Evolutionary conservation across 2,888 invertebrate species (phyloP).

Genomic region (Clistopyga incitator): DNA sequence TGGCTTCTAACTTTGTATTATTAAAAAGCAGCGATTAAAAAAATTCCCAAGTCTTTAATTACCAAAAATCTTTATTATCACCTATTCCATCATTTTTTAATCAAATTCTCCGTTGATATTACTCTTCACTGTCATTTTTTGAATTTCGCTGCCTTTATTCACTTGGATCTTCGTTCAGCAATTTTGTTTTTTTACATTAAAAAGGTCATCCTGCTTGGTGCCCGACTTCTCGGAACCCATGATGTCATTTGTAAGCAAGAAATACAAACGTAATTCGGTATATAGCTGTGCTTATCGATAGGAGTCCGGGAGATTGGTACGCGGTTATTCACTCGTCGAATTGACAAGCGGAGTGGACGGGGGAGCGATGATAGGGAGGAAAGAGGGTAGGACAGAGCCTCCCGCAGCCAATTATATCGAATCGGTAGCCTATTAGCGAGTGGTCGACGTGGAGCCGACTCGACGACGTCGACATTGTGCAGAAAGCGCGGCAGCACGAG

Average conservation of each 20-base stretch:
- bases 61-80: no score
- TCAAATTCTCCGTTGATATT: no score
- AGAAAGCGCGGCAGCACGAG: slow-evolving; percentile 20
- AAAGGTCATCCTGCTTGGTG: not conserved
- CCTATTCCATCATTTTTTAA: no score
- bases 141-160: no score
- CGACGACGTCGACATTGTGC: slow-evolving; percentile 24
- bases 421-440: slow-evolving; percentile 68
- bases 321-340: slow-evolving; percentile 60
- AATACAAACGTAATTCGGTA: slow-evolving; percentile 33
- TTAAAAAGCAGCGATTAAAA: no score
- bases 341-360: slow-evolving; percentile 57
- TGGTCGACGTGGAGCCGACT: slow-evolving; percentile 58
- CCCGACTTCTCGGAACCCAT: not conserved
- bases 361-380: slow-evolving; percentile 50
- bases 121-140: no score
- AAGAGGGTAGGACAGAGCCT: slow-evolving; percentile 25
- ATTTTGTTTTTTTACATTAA: not conserved
- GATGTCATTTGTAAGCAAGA: slow-evolving; percentile 30
- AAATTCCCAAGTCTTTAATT: no score
- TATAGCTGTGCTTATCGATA: slow-evolving; percentile 47
- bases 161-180: not conserved
- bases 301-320: slow-evolving; percentile 31
- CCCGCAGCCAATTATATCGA: slow-evolving; percentile 67
- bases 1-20: no score